Evolutionary conservation across 2,113 vertebrate genomes (phyloP), one percentile per base, ranked within the genome.

Genomic region (Otis tarda): DNA sequence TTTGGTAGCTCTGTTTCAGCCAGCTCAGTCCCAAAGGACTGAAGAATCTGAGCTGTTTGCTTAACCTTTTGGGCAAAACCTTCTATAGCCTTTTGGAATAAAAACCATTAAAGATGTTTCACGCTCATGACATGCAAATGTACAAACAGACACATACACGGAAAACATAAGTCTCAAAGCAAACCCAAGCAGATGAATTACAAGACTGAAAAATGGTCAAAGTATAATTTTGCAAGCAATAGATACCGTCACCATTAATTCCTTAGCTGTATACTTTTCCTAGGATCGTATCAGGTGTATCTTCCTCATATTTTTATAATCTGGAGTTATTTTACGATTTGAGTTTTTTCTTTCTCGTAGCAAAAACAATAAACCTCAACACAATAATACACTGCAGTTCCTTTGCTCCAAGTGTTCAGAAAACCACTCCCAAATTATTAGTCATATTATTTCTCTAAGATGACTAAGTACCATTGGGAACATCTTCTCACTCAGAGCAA

Each of bases 1-100:
- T 99, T 99, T 70, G 99, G 99, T 83, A 99, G 98, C 64, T 99
- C 99, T 2, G 99, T 99, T 95, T 99, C 99, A 21, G 99, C 99
- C 94, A 99, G 98, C 94, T 99, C 99, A 3, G 98, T 98, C 94
- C 99, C 99, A 85, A 99, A 99, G 37, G 98, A 98, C 97, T 99
- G 99, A 90, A 99, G 98, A 49, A 97, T 98, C 97, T 99, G 99
- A 25, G 99, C 99, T 2, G 98, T 99, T 97, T 98, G 98, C 96
- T 99, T 99, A 71, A 99, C 99, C 98, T 99, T 99, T 96, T 99
- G 88, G 21, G 99, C 99, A 39, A 99, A 99, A 90, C 98, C 98
- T 96, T 99, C 99, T 52, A 99, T 99, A 53, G 99, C 99, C 99
- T 99, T 96, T 89, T 84, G 91, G 78, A 97, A 92, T 35, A 94